A percentile compares a stretch with the other conserved stretches of the same genome.
phyloP scores from a whole-genome alignment of 2,888 invertebrate species.

The Coelogynopora nodosa region DNA sequence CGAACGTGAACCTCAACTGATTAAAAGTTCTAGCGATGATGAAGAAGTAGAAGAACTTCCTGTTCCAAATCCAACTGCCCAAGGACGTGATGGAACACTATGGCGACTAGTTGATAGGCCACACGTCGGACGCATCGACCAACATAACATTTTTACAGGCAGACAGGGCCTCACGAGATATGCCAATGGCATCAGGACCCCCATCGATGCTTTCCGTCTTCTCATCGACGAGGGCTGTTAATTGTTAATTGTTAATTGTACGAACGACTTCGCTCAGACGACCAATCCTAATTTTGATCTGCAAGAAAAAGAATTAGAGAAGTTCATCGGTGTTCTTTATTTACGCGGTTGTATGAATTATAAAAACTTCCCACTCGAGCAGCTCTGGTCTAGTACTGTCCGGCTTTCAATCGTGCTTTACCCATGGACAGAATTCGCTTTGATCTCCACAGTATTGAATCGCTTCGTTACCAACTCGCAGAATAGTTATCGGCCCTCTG shows the following conservation, averaged over 20 bases:
- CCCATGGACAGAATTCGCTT: not conserved
- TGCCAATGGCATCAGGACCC: not conserved
- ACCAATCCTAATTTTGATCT: not conserved
- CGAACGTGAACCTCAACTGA: not conserved
- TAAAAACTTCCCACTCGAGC: not conserved
- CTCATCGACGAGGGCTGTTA: not conserved
- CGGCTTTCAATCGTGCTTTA: not conserved
- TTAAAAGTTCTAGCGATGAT: not conserved
- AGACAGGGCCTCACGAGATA: not conserved
- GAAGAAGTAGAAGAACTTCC: not conserved
- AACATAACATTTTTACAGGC: not conserved
- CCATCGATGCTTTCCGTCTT: not conserved
- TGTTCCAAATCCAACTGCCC: not conserved
- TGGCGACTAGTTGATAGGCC: not conserved
- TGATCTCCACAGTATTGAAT: not conserved
- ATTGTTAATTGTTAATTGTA: not conserved
- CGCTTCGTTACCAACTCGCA: not conserved
- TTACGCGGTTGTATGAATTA: not conserved
- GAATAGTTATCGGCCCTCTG: not conserved
- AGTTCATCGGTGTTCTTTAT: not conserved
- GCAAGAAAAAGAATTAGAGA: not conserved
- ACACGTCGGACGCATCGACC: not conserved
- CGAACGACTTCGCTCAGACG: not conserved
- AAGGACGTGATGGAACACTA: not conserved
- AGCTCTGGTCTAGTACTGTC: not conserved